A percentile compares a stretch with the other conserved stretches of the same genome.
phyloP scores from a whole-genome alignment of 2,888 invertebrate genomes.

The Erpobdella octoculata region DNA sequence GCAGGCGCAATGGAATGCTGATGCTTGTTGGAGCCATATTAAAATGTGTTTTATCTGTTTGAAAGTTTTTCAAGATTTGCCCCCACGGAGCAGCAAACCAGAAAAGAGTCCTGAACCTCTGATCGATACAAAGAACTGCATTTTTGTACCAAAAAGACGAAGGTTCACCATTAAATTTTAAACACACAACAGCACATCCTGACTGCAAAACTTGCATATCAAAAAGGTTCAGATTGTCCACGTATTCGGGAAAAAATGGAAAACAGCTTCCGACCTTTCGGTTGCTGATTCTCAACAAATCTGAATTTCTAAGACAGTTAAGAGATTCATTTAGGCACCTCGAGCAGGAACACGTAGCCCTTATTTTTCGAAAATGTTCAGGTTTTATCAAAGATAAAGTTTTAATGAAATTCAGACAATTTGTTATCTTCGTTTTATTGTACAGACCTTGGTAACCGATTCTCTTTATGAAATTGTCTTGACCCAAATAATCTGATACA shows the following conservation, averaged over 20 bases:
- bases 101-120: conserved; percentile 12
- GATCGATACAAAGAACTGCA: background rate
- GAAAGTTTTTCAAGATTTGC: background rate
- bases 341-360: background rate
- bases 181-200: background rate
- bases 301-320: background rate
- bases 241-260: conserved; percentile 7
- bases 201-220: background rate
- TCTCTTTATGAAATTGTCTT: conserved; percentile 67
- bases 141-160: background rate
- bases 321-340: background rate
- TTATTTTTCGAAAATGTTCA: too few species aligned
- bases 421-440: conserved; percentile 43
- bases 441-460: conserved; percentile 72
- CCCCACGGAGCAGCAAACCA: conserved; percentile 11
- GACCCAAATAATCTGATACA: conserved; percentile 74
- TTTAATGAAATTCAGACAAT: background rate
- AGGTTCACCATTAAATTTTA: background rate
- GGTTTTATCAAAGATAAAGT: background rate
- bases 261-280: background rate
- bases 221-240: background rate
- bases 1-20: conserved; percentile 2
- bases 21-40: background rate
- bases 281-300: background rate
- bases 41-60: background rate